Evolutionary conservation across 2,113 vertebrate genomes (phyloP), one percentile per base, ranked within the genome.

Genomic region (Puffinus mauretanicus): DNA sequence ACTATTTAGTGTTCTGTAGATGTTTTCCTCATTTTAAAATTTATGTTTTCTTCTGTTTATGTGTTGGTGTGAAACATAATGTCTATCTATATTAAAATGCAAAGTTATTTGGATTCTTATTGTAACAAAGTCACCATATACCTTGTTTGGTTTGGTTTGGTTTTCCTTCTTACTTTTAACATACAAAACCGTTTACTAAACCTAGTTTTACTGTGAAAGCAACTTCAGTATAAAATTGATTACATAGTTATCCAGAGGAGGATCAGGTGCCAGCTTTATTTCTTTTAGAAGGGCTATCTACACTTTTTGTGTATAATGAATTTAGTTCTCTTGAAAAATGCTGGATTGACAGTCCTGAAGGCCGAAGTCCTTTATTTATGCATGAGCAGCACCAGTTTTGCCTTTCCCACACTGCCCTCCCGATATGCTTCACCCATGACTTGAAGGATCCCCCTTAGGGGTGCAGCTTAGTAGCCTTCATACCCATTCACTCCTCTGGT

Each of bases 311-410:
- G 51, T 90, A 73, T 70, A 95, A 85, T 70, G 84, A 95, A 96
- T 96, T 88, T 97, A 82, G 64, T 88, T 95, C 93, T 95, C 90
- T 93, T 95, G 96, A 96, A 92, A 93, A 86, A 82, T 94, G 88
- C 90, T 94, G 73, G 95, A 97, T 92, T 97, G 96, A 97, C 97
- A 97, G 95, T 93, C 90, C 80, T 84, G 96, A 95, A 84, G 93
- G 93, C 92, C 30, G n/a, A 95, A 97, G 76, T 91, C 85, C 75
- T 94, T 97, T 97, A 67, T 97, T 95, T 97, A 96, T 97, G 97
- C 97, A 94, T 97, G 93, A 97, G 86, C 90, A 97, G 72, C 87
- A 97, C 57, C 79, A 85, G 90, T 86, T 75, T 94, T 93, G 92
- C 76, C 47, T 97, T 97, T 97, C 96, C 94, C 93, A 96, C 97